Evolutionary conservation across 64 coral and sea anemone species (phyloP).

Genomic region (Anthopleura sola): DNA sequence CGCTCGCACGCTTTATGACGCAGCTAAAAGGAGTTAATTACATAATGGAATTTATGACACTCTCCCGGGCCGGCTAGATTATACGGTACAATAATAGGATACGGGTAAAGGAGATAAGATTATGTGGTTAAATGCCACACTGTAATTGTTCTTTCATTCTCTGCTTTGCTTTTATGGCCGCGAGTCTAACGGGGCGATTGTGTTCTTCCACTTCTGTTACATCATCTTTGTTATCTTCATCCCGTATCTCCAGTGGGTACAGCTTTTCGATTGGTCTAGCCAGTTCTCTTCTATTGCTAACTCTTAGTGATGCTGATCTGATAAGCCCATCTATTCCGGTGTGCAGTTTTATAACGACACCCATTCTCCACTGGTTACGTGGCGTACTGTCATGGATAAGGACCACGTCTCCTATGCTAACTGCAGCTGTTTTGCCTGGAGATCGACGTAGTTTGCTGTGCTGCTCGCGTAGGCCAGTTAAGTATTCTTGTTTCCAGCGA

Average conservation of each 20-base stretch:
- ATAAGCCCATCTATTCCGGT: background rate
- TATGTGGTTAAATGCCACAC: too few species aligned
- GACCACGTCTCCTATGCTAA: background rate
- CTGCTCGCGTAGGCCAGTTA: conserved; percentile 34
- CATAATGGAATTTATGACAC: too few species aligned
- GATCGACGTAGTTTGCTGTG: background rate
- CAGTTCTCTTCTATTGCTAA: background rate
- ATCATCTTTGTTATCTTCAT: too few species aligned
- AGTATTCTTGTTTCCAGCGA: conserved; percentile 42
- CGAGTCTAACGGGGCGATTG: too few species aligned
- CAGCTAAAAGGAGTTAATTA: too few species aligned
- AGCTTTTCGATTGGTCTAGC: background rate
- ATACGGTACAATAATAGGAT: too few species aligned
- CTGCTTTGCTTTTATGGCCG: background rate
- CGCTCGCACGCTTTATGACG: too few species aligned
- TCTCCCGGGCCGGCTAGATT: too few species aligned
- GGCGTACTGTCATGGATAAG: background rate
- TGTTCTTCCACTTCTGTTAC: too few species aligned
- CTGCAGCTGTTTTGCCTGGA: background rate
- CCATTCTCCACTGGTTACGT: conserved; percentile 7
- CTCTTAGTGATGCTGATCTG: background rate
- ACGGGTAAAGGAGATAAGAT: too few species aligned
- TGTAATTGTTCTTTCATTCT: too few species aligned
- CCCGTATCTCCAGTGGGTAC: background rate
- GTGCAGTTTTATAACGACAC: background rate